phyloP scores from a whole-genome alignment of 1,140 invertebrate species.

The Palaemon carinicauda region DNA sequence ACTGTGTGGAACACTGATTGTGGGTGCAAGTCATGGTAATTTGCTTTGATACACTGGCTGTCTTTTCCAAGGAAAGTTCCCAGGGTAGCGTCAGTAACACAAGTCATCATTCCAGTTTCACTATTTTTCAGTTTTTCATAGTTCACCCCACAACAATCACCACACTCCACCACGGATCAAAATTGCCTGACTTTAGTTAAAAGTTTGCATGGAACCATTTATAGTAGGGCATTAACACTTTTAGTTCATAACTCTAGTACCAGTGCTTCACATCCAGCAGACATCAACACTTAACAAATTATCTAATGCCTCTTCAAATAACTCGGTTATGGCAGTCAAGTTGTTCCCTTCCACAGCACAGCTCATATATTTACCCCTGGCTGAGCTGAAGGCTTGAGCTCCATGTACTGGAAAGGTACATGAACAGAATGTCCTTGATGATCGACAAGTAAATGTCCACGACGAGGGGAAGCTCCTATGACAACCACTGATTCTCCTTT shows the following conservation, averaged over 20 bases:
- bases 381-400: slow-evolving; percentile 67
- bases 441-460: slow-evolving; percentile 85
- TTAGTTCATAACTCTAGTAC: too few species aligned
- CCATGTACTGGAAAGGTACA: slow-evolving; percentile 87
- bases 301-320: background rate
- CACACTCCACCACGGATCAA: too few species aligned
- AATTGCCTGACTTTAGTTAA: too few species aligned
- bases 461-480: slow-evolving; percentile 78
- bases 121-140: too few species aligned
- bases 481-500: slow-evolving; percentile 86
- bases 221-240: too few species aligned
- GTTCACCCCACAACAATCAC: too few species aligned
- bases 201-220: too few species aligned
- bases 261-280: too few species aligned
- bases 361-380: slow-evolving; percentile 36
- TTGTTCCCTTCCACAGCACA: background rate
- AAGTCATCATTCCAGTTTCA: too few species aligned
- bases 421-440: slow-evolving; percentile 81
- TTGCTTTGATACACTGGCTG: background rate
- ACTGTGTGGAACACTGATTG: background rate
- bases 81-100: too few species aligned
- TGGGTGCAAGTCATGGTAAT: background rate
- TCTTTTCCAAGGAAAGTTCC: too few species aligned
- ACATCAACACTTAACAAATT: background rate
- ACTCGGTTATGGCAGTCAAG: background rate